Evolutionary conservation across 2,113 vertebrate genomes (phyloP).

Genomic region (Glaucidium brasilianum): DNA sequence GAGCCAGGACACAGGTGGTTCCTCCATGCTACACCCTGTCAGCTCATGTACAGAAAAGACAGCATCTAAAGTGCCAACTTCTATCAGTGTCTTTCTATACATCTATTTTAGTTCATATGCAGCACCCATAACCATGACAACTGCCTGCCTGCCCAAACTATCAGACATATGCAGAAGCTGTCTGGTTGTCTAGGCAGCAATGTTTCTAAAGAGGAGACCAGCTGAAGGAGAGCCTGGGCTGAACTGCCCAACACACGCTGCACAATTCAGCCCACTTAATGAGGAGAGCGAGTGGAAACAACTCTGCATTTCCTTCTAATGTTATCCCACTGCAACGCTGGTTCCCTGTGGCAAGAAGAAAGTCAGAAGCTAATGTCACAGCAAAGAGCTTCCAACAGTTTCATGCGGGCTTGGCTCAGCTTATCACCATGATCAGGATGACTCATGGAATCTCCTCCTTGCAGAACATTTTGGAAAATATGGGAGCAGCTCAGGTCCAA

Average conservation of each 20-base stretch:
- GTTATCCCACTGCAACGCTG: neutral
- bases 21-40: neutral
- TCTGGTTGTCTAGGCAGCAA: conserved; percentile 36
- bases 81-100: conserved; percentile 7
- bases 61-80: neutral
- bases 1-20: conserved; percentile 40
- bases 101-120: conserved; percentile 36
- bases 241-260: neutral
- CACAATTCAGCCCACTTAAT: neutral
- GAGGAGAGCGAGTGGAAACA: neutral
- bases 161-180: conserved; percentile 32
- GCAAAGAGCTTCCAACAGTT: neutral
- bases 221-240: neutral
- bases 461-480: neutral
- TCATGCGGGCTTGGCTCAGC: accelerated
- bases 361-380: neutral
- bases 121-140: conserved; percentile 59
- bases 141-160: conserved; percentile 33
- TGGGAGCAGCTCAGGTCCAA: neutral
- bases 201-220: neutral
- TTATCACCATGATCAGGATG: neutral
- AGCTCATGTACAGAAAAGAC: neutral
- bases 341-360: neutral
- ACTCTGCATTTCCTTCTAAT: neutral
- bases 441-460: neutral